These are phyloP conservation scores for Gryllus longicercus DNA, from an alignment of 2,888 invertebrate genomes.

Conservation along the genomic window DNA sequence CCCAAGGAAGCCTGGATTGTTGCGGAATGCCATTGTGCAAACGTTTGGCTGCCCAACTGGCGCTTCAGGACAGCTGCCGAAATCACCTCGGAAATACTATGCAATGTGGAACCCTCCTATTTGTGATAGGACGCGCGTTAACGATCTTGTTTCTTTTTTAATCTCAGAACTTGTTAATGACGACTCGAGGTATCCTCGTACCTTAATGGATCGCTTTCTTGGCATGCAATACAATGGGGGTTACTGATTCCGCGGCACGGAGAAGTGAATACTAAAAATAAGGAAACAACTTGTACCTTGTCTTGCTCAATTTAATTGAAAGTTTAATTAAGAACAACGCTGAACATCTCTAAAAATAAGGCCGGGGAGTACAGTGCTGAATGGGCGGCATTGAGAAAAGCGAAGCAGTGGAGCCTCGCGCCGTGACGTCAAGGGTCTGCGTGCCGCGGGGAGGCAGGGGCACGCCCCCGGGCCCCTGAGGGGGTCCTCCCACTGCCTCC, in stretches of 20 bases:
- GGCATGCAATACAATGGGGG: background rate
- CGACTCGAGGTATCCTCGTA: background rate
- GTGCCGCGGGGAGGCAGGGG: background rate
- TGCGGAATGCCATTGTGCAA: no score
- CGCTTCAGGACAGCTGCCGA: no score
- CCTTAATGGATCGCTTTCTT: background rate
- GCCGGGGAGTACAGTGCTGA: background rate
- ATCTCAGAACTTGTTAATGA: no score
- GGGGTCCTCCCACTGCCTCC: background rate
- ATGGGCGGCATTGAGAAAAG: constrained; percentile 9
- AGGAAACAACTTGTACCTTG: background rate
- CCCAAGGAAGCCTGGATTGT: no score
- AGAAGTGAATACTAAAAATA: constrained; percentile 1
- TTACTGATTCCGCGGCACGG: background rate
- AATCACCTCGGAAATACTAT: no score
- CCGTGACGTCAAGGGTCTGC: background rate
- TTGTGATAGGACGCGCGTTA: no score
- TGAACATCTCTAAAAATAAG: constrained; percentile 4
- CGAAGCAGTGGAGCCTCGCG: background rate
- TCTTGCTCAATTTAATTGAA: background rate
- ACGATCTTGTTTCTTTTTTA: no score
- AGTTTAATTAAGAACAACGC: constrained; percentile 5
- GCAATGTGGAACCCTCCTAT: no score
- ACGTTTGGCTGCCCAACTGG: no score
- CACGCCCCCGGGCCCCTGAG: background rate